Percentiles rank a stretch among this genome's conserved stretches.
Evolutionary conservation across 2,888 invertebrate species (phyloP).

Genomic region (Dorcus parallelipipedus): DNA sequence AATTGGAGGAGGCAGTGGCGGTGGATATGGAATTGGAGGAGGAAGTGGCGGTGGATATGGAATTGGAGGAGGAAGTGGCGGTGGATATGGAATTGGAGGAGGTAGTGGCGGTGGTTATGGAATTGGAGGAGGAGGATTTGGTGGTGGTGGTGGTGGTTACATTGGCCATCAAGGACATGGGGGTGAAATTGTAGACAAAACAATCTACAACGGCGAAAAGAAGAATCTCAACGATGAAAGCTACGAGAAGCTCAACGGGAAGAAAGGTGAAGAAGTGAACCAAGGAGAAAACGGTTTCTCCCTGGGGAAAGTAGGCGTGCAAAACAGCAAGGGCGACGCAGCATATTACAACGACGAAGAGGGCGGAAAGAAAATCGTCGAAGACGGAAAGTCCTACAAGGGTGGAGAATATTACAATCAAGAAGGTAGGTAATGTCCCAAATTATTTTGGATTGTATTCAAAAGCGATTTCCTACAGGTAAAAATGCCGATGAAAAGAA

Average conservation of each 20-base stretch:
- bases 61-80: conserved; percentile 28
- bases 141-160: neutral
- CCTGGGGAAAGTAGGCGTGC: conserved; percentile 51
- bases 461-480: conserved; percentile 32
- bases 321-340: conserved; percentile 48
- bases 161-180: conserved; percentile 22
- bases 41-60: conserved; percentile 11
- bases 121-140: neutral
- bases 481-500: conserved; percentile 57
- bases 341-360: conserved; percentile 57
- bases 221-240: conserved; percentile 57
- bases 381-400: conserved; percentile 59
- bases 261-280: conserved; percentile 55
- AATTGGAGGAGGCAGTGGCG: conserved; percentile 5
- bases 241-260: conserved; percentile 55
- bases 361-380: conserved; percentile 58
- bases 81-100: conserved; percentile 29
- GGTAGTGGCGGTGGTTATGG: conserved; percentile 13
- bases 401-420: conserved; percentile 58
- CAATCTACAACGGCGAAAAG: conserved; percentile 56
- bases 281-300: conserved; percentile 58
- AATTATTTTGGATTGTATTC: conserved; percentile 6
- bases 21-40: conserved; percentile 29
- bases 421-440: conserved; percentile 48
- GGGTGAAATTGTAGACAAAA: conserved; percentile 53